Percentiles rank a stretch among this genome's conserved stretches.
These are phyloP conservation scores for Yponomeuta plumbellus DNA, from an alignment of 2,888 invertebrate genomes.

Conservation along the genomic window DNA sequence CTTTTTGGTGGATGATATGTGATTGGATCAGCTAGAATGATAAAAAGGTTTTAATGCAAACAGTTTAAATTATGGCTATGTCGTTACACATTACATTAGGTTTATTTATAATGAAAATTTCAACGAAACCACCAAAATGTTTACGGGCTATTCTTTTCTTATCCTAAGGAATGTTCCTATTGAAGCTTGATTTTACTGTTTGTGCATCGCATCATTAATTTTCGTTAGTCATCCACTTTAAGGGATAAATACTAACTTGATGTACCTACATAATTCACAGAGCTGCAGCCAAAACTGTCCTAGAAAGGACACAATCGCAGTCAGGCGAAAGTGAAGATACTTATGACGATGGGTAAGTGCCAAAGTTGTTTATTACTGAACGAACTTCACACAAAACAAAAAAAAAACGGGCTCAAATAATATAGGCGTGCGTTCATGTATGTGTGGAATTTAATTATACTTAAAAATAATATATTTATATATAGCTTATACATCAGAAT, in stretches of 20 bases:
- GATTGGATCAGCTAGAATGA: too few relatives aligned
- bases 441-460: too few relatives aligned
- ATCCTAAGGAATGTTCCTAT: neutral
- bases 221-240: neutral
- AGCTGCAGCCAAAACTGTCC: conserved; percentile 78
- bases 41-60: too few relatives aligned
- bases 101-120: too few relatives aligned
- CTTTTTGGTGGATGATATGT: too few relatives aligned
- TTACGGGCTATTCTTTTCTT: neutral
- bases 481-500: too few relatives aligned
- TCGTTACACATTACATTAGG: too few relatives aligned
- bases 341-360: conserved; percentile 79
- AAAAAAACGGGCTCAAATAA: neutral
- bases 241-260: neutral
- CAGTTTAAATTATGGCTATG: too few relatives aligned
- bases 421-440: too few relatives aligned
- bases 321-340: conserved; percentile 74
- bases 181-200: neutral
- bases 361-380: neutral
- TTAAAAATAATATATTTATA: too few relatives aligned
- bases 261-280: conserved; percentile 38
- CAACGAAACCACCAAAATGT: too few relatives aligned
- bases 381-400: conserved; percentile 7
- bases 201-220: neutral
- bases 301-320: conserved; percentile 67